Evolutionary conservation across 2,113 vertebrate species (phyloP), one percentile per base, ranked within the genome.

Genomic region (Platichthys flesus): DNA sequence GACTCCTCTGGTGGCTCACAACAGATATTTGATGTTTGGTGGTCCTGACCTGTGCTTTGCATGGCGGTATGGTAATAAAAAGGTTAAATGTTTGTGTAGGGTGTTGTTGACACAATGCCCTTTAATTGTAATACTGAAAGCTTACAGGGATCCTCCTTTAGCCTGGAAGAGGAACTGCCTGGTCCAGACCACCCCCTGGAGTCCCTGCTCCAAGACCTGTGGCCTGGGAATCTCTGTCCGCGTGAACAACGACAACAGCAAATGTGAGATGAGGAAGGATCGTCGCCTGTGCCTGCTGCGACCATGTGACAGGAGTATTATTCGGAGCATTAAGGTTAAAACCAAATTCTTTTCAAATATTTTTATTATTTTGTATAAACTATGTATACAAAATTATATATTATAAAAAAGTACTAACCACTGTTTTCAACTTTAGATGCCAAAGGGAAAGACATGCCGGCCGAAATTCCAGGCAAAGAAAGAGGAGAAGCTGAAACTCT

Each of bases 111-210:
- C 89, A 86, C 86, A 55, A 74, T 89, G 60, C 78, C 82, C 76
- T 90, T 89, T 92, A 91, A 93, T 86, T 93, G 83, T 91, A 91
- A 89, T 83, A 89, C 89, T 94, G 91, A 93, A 94, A 98, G 97
- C 93, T 95, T 98, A 96, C 93, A 98, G 95, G 95, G 95, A 92
- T 90, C 94, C 95, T 86, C 96, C 96, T 23, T 94, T 98, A 86
- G 94, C 94, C 90, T 95, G 96, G 96, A 98, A 96, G 94, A 96
- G 94, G 75, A 97, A 96, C 79, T 99, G 98, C 85, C 90, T 98
- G 47, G 86, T 98, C 51, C 98, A 99, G 92, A 96, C 95, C 56
- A 98, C 97, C 0, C 94, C 94, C 63, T 99, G 98, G 98, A 96
- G 96, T 31, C 93, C 96, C 45, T 99, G 98, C 82, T 98, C 98